These are phyloP conservation scores for Plebejus argus DNA, from an alignment of 2,888 invertebrate species.

Conservation along the genomic window DNA sequence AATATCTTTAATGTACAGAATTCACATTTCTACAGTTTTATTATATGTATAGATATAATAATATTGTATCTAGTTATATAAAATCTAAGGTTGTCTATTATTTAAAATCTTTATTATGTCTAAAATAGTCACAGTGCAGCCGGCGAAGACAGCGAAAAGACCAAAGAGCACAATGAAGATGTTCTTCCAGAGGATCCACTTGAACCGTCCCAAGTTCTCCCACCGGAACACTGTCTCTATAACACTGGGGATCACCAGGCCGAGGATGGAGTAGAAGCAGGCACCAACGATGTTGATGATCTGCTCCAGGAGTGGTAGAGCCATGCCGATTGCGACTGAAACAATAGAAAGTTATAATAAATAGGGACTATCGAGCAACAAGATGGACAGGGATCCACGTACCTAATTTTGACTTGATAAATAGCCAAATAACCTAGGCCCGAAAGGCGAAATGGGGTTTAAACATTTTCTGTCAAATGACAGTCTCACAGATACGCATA, in stretches of 20 bases:
- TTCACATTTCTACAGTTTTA: no score
- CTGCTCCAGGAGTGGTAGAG: constrained; percentile 73
- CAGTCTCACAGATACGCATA: no score
- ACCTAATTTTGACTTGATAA: no score
- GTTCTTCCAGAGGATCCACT: constrained; percentile 88
- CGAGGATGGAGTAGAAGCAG: constrained; percentile 85
- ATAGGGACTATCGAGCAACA: not conserved
- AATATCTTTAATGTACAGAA: no score
- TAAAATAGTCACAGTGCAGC: constrained; percentile 73
- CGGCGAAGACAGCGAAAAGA: constrained; percentile 83
- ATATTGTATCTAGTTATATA: not conserved
- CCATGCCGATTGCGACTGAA: constrained; percentile 70
- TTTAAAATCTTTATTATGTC: constrained; percentile 60
- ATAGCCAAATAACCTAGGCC: no score
- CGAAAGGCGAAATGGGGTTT: no score
- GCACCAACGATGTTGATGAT: constrained; percentile 75
- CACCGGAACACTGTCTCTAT: constrained; percentile 87
- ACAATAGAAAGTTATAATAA: constrained; percentile 37
- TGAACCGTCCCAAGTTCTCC: constrained; percentile 83
- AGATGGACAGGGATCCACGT: not conserved
- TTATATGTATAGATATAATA: no score
- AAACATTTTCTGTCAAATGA: no score
- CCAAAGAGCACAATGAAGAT: constrained; percentile 81
- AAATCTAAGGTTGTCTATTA: constrained; percentile 19
- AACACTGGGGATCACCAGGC: constrained; percentile 87